Evolutionary conservation across 2,797 vertebrate species (phyloP).

Genomic region (Eulemur mongoz): DNA sequence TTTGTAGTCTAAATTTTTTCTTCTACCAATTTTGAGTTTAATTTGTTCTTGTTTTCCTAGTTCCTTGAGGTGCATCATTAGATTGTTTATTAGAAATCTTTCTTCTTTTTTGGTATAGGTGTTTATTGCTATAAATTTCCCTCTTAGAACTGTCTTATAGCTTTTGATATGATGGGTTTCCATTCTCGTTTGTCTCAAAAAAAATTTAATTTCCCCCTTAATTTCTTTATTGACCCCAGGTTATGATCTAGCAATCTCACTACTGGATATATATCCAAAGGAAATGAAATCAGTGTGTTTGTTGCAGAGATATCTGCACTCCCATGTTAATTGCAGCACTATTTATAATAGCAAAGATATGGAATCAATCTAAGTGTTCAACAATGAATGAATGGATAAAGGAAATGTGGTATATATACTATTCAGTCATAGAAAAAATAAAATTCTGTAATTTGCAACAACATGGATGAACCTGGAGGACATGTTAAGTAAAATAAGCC

Average conservation of each 20-base stretch:
- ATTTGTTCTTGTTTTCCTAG: neutral
- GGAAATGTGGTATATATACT: neutral
- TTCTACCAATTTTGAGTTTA: neutral
- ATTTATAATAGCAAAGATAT: neutral
- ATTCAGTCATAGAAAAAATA: neutral
- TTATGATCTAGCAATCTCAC: neutral
- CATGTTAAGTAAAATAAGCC: neutral
- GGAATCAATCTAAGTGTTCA: neutral
- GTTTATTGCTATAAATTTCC: neutral
- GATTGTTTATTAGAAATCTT: neutral
- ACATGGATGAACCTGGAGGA: neutral
- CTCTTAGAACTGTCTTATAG: neutral
- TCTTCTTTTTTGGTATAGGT: neutral
- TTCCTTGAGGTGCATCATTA: neutral
- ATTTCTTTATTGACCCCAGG: neutral
- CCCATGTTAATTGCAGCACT: neutral
- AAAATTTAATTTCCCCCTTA: neutral
- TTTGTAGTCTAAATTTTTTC: neutral
- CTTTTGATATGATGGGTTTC: neutral
- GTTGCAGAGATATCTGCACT: neutral
- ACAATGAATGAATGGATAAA: neutral
- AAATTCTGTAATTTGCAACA: neutral
- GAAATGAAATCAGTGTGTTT: neutral
- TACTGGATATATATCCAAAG: neutral
- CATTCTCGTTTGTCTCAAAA: neutral